Percentiles rank a stretch among this genome's conserved stretches.
Conservation (phyloP, 2,797 vertebrate species). For the Alectoris magna region DNA sequence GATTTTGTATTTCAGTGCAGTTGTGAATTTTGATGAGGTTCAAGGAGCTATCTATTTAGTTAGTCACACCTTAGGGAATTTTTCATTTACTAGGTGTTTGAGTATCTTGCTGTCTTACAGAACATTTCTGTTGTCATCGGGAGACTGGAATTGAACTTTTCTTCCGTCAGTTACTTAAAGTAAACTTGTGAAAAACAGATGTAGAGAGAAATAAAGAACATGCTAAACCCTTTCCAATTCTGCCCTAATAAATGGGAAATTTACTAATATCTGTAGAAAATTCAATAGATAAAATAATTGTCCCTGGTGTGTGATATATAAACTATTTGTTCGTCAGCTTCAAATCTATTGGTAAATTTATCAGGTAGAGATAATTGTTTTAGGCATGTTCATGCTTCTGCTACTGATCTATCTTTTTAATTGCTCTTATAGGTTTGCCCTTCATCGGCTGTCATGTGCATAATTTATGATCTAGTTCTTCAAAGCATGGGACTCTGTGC, state of each 20-base stretch:
- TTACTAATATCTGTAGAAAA: constrained; percentile 37
- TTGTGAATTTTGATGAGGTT: constrained; percentile 26
- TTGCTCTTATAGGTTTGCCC: background rate
- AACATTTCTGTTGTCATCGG: background rate
- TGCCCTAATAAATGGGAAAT: constrained; percentile 29
- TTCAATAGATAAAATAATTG: constrained; percentile 41
- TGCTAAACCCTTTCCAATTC: constrained; percentile 5
- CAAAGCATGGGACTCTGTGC: background rate
- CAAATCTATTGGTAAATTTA: constrained; percentile 28
- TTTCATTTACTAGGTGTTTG: background rate
- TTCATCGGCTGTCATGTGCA: constrained; percentile 10
- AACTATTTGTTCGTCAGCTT: constrained; percentile 6
- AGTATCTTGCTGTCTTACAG: background rate
- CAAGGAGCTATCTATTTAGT: background rate
- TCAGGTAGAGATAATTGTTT: constrained; percentile 6
- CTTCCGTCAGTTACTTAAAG: constrained; percentile 12
- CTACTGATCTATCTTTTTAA: background rate
- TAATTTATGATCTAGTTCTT: constrained; percentile 42
- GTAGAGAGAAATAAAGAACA: background rate
- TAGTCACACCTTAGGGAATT: background rate
- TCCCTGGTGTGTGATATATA: background rate
- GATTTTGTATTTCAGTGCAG: constrained; percentile 2
- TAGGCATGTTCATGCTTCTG: background rate
- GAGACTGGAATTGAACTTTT: background rate
- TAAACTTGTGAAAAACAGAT: background rate